These are phyloP conservation scores for Anableps anableps DNA, from an alignment of 2,797 vertebrate species.

Conservation along the genomic window DNA sequence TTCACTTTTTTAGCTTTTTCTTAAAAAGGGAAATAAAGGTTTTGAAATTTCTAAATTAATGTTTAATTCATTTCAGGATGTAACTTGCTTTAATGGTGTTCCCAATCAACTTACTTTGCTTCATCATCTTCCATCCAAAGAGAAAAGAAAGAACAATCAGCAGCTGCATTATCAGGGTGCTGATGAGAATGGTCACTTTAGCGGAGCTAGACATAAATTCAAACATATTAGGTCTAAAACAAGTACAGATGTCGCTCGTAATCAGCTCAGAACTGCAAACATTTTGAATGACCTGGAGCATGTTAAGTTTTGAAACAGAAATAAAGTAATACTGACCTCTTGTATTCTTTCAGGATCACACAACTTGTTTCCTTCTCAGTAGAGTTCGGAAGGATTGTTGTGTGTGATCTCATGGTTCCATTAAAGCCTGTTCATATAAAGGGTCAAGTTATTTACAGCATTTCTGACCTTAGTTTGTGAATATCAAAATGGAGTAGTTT, in stretches of 20 bases:
- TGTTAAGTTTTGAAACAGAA: background rate
- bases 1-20: conserved; percentile 3
- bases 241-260: background rate
- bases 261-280: background rate
- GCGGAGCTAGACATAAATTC: background rate
- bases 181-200: background rate
- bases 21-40: background rate
- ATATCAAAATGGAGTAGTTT: background rate
- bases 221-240: background rate
- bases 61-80: background rate
- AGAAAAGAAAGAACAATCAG: conserved; percentile 9
- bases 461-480: background rate
- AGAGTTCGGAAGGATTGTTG: background rate
- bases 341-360: conserved; percentile 6
- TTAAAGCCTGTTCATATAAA: background rate
- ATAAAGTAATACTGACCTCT: conserved; percentile 14
- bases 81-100: background rate
- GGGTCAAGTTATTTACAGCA: background rate
- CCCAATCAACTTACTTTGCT: conserved; percentile 13
- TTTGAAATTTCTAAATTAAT: background rate
- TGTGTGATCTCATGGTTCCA: background rate
- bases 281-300: background rate
- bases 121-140: conserved; percentile 20
- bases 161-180: background rate
- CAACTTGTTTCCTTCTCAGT: background rate